Evolutionary conservation across 2,113 vertebrate genomes (phyloP).

Genomic region (Stigmatopora nigra): DNA sequence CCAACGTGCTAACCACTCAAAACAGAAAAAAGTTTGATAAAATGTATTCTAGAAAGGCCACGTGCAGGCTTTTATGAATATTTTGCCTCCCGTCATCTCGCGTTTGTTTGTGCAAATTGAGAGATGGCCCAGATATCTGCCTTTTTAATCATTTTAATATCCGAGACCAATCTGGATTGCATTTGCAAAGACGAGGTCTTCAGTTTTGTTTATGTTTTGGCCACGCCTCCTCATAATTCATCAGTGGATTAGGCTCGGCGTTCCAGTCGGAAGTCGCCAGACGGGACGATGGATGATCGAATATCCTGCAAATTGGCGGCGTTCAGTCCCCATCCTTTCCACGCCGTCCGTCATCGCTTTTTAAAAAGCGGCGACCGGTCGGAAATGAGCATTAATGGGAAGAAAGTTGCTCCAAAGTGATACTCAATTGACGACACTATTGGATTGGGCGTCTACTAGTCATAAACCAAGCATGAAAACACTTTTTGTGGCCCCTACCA

Average conservation of each 20-base stretch:
- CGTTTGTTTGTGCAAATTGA: constrained; percentile 4
- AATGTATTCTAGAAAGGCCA: too few relatives aligned
- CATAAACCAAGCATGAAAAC: too few relatives aligned
- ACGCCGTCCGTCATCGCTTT: background rate
- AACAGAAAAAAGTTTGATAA: too few relatives aligned
- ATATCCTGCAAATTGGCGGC: constrained; percentile 27
- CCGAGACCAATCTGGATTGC: background rate
- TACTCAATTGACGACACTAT: background rate
- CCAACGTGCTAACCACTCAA: too few relatives aligned
- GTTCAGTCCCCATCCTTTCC: constrained; percentile 7
- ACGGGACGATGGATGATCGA: constrained; percentile 30
- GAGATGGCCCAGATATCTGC: background rate
- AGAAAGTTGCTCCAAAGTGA: background rate
- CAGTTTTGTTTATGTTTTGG: background rate
- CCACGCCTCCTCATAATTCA: constrained; percentile 16
- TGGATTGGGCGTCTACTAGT: too few relatives aligned
- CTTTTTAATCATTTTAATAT: background rate
- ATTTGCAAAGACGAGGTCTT: background rate
- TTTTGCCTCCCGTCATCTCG: background rate
- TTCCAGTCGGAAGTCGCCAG: background rate
- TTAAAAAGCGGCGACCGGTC: background rate
- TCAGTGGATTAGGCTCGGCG: constrained; percentile 6
- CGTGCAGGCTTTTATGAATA: too few relatives aligned
- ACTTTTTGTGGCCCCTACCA: too few relatives aligned
- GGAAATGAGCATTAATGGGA: background rate